Evolutionary conservation across 37 sponge, comb jelly and placozoan species (phyloP).

Genomic region (Axinella damicornis): DNA sequence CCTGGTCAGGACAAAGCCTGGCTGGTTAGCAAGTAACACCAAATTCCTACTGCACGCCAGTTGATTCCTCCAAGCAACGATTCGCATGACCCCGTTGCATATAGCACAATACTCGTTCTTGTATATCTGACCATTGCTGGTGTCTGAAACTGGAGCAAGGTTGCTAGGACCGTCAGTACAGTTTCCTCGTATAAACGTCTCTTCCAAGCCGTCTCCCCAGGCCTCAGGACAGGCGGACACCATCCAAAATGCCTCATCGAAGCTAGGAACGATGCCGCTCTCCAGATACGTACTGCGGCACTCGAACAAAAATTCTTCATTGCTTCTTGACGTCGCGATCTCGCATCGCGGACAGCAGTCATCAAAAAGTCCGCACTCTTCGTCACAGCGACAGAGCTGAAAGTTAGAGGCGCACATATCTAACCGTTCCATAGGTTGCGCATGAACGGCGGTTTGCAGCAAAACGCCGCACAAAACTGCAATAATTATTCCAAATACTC

Average conservation of each 20-base stretch:
- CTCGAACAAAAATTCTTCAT: too few species aligned
- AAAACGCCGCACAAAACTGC: too few species aligned
- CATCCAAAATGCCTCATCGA: constrained; percentile 13
- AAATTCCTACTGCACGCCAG: not conserved
- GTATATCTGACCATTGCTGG: constrained; percentile 41
- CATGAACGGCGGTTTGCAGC: too few species aligned
- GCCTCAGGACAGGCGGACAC: constrained; percentile 15
- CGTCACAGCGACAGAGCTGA: constrained; percentile 21
- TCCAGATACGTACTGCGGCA: constrained; percentile 11
- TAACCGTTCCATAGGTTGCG: too few species aligned
- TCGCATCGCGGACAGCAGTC: constrained; percentile 27
- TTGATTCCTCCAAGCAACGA: constrained; percentile 8
- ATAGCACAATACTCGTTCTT: constrained; percentile 59
- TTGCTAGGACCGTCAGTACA: not conserved
- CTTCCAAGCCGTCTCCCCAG: too few species aligned
- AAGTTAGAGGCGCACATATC: too few species aligned
- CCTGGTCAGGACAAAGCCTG: not conserved
- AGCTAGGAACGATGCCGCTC: too few species aligned
- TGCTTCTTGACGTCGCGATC: too few species aligned
- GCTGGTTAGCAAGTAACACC: not conserved
- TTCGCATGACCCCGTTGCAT: constrained; percentile 26
- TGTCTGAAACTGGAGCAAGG: constrained; percentile 47
- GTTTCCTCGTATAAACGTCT: too few species aligned
- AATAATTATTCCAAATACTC: too few species aligned
- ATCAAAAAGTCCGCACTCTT: constrained; percentile 9